Evolutionary conservation across 2,113 vertebrate species (phyloP), one percentile per base, ranked within the genome.

Genomic region (Pterocles gutturalis): DNA sequence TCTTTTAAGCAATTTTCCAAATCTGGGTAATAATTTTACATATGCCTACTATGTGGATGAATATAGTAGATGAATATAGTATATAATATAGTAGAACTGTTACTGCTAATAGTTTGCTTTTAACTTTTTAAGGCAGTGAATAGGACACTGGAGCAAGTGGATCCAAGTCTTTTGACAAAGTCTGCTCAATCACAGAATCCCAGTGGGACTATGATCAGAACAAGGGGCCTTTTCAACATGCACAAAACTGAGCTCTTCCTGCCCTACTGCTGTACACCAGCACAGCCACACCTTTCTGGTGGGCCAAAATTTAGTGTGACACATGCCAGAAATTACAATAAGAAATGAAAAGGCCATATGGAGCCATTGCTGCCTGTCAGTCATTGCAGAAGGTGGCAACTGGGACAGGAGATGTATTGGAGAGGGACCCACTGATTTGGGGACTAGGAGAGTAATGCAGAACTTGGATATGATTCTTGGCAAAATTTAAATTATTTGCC

Each of bases 291-390:
- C 89, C 93, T 96, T 93, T 77, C 82, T 91, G 58, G 45, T 91
- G 75, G 93, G 90, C 90, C 93, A 96, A 82, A 95, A 90, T 88
- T 60, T 34, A 87, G 48, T 34, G 61, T 58, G 70, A 62, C 6
- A 11, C 57, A 57, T 90, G 90, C 93, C 95, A 96, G 87, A 93
- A 93, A 94, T 66, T 49, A 94, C 95, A 96, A 90, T 83, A 96
- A 91, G 87, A 72, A 91, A 94, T 86, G 90, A 96, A 93, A 97
- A 93, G 78, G 75, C 94, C 94, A 96, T 93, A 97, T 95, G 95
- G 94, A 97, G 75, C 48, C 57, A 85, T 83, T 85, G 85, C 88
- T 94, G 92, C 69, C 82, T 95, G 95, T 95, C 92, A 96, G 92
- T 90, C 87, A 79, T 85, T 93, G 82, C 95, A 83, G 82, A 93